These are phyloP conservation scores for Rhogogaster chlorosoma DNA, from an alignment of 2,888 invertebrate species.

Conservation along the genomic window DNA sequence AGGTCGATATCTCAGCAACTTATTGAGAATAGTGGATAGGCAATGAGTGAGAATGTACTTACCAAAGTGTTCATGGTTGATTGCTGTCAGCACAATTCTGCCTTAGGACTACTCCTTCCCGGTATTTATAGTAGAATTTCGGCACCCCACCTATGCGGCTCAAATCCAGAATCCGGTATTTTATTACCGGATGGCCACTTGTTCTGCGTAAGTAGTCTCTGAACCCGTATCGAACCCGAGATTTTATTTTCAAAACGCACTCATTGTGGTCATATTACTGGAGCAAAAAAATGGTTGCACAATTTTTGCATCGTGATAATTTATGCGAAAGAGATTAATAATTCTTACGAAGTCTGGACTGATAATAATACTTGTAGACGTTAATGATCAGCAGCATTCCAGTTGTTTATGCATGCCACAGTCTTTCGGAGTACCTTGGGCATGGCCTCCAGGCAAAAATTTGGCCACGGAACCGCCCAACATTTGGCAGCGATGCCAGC, in stretches of 20 bases:
- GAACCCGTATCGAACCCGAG: not conserved
- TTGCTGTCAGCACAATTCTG: constrained; percentile 42
- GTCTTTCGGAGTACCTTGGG: constrained; percentile 39
- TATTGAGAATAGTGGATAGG: not conserved
- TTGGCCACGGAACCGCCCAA: not conserved
- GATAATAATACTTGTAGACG: not conserved
- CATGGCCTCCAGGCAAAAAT: constrained; percentile 31
- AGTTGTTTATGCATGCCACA: not conserved
- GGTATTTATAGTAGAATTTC: constrained; percentile 44
- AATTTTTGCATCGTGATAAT: constrained; percentile 6
- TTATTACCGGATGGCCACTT: constrained; percentile 2
- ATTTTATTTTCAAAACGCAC: not conserved
- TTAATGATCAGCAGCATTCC: constrained; percentile 33
- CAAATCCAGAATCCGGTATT: constrained; percentile 21
- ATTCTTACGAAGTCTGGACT: not conserved
- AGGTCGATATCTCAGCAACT: not conserved
- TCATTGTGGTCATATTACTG: not conserved
- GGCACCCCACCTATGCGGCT: constrained; percentile 36
- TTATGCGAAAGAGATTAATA: not conserved
- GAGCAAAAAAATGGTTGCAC: not conserved
- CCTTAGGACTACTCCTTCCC: constrained; percentile 6
- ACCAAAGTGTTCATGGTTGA: constrained; percentile 45
- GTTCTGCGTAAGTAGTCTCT: not conserved
- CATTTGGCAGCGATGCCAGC: constrained; percentile 9
- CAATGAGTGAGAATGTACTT: not conserved